A percentile compares a stretch with the other conserved stretches of the same genome.
These are phyloP conservation scores for Lepas anatifera DNA, from an alignment of 2,888 invertebrate genomes.

Conservation along the genomic window DNA sequence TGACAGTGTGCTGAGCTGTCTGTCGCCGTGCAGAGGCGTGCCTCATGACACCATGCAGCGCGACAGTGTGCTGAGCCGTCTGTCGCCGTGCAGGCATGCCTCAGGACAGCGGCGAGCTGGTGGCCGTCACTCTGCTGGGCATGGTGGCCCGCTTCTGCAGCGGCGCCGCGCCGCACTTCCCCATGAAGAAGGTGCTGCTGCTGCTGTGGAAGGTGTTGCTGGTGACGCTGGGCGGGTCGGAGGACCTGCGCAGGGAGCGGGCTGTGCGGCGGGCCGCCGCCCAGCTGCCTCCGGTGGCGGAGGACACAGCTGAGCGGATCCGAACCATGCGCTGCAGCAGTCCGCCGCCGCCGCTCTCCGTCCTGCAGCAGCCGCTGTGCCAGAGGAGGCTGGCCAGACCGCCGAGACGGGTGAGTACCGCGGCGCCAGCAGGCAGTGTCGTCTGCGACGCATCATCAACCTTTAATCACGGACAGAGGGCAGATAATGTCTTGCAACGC, in stretches of 20 bases:
- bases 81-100: conserved; percentile 35
- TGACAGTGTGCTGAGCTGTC: no score
- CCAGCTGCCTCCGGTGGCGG: conserved; percentile 57
- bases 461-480: no score
- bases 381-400: no score
- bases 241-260: conserved; percentile 45
- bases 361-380: conserved; percentile 49
- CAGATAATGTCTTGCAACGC: no score
- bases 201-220: conserved; percentile 91
- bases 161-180: conserved; percentile 91
- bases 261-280: conserved; percentile 13
- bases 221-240: conserved; percentile 82
- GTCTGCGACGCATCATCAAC: no score
- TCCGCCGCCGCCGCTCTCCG: conserved; percentile 61
- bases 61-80: no score
- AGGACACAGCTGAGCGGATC: conserved; percentile 91
- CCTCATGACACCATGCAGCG: no score
- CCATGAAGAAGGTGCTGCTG: conserved; percentile 93
- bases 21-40: no score
- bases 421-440: no score
- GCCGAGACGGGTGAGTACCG: conserved; percentile 21
- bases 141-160: conserved; percentile 97
- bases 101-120: conserved; percentile 55
- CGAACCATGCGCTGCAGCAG: conserved; percentile 87
- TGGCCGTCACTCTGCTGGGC: conserved; percentile 76